A percentile compares a stretch with the other conserved stretches of the same genome.
Conservation (phyloP, 2,888 invertebrate species). For the Sipha maydis region DNA sequence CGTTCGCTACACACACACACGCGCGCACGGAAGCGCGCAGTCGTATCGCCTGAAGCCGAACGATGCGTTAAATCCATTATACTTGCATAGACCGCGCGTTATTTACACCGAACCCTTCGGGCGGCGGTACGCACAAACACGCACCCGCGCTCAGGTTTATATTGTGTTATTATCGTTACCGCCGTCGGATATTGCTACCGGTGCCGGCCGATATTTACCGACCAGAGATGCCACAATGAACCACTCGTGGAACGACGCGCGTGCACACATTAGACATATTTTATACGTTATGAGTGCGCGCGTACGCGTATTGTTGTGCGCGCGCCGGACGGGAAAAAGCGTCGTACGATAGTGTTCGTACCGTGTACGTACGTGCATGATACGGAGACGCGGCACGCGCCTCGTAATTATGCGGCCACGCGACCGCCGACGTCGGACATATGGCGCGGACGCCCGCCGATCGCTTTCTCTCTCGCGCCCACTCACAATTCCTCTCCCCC, state of each 20-base stretch:
- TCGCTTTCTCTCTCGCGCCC: background rate
- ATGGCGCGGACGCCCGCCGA: conserved; percentile 34
- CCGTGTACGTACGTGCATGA: background rate
- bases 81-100: background rate
- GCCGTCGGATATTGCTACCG: conserved; percentile 20
- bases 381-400: conserved; percentile 44
- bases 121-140: conserved; percentile 13
- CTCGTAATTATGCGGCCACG: conserved; percentile 57
- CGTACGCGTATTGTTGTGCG: background rate
- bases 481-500: too few relatives aligned
- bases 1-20: background rate
- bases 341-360: background rate
- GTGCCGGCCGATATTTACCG: conserved; percentile 41
- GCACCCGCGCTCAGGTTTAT: background rate
- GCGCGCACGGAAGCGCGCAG: background rate
- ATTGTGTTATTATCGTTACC: conserved; percentile 41
- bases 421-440: conserved; percentile 43
- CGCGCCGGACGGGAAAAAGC: conserved; percentile 14
- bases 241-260: conserved; percentile 18
- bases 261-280: background rate
- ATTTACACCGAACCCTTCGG: conserved; percentile 35
- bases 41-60: background rate
- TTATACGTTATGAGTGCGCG: background rate
- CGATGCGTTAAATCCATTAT: conserved; percentile 43
- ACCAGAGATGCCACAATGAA: conserved; percentile 24